Evolutionary conservation across 2,888 invertebrate species (phyloP).

Genomic region (Monoplex corrugatus): DNA sequence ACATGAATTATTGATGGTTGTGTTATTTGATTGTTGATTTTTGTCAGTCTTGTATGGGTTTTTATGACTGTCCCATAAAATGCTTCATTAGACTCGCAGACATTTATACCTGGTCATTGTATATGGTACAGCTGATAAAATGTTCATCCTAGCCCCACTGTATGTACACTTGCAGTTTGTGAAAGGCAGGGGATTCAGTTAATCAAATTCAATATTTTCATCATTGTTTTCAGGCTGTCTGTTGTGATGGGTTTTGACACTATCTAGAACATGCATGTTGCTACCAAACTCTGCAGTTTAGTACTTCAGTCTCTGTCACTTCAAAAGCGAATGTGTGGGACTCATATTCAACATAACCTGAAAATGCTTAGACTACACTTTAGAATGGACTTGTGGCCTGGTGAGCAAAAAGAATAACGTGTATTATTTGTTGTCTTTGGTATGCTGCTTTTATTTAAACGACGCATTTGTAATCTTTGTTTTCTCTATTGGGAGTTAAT

Average conservation of each 20-base stretch:
- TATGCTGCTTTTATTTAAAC: background rate
- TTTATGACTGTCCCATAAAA: background rate
- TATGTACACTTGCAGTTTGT: background rate
- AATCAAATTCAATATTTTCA: background rate
- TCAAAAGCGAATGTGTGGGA: too few relatives aligned
- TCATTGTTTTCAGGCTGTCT: background rate
- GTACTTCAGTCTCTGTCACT: too few relatives aligned
- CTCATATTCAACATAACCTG: too few relatives aligned
- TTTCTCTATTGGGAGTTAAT: too few relatives aligned
- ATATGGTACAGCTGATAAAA: background rate
- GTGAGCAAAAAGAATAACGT: background rate
- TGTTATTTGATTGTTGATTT: background rate
- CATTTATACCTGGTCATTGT: too few relatives aligned
- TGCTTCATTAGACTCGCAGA: background rate
- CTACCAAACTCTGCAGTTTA: background rate
- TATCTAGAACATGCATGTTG: background rate
- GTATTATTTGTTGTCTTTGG: background rate
- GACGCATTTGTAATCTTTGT: background rate
- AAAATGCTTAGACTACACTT: too few relatives aligned
- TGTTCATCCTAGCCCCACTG: background rate
- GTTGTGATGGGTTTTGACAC: background rate
- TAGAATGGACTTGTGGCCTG: background rate
- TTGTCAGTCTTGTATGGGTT: background rate
- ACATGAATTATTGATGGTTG: background rate
- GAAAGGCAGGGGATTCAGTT: slow-evolving; percentile 24